A percentile compares a stretch with the other conserved stretches of the same genome.
These are phyloP conservation scores for Lepeophtheirus salmonis DNA, from an alignment of 1,140 invertebrate genomes.

Conservation along the genomic window DNA sequence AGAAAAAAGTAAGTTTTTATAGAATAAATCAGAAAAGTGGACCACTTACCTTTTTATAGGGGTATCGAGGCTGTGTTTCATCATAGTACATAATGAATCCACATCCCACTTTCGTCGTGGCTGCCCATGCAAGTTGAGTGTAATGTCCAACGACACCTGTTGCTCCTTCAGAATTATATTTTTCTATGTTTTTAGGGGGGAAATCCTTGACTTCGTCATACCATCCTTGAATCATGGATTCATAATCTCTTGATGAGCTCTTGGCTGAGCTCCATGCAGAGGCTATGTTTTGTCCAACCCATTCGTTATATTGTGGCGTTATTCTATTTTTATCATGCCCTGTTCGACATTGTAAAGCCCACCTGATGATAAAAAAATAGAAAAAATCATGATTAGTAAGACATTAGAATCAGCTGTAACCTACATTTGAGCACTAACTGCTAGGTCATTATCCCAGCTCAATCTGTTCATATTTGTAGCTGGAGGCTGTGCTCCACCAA, in stretches of 20 bases:
- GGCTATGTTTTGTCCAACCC: background rate
- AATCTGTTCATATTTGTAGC: background rate
- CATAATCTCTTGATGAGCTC: background rate
- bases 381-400: too few species aligned
- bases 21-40: too few species aligned
- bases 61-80: background rate
- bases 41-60: conserved; percentile 11
- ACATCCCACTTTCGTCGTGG: conserved; percentile 20
- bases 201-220: background rate
- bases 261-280: background rate
- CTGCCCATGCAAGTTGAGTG: conserved; percentile 23
- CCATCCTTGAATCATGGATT: background rate
- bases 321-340: background rate
- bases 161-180: too few species aligned
- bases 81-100: conserved; percentile 20
- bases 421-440: background rate
- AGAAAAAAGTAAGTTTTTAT: too few species aligned
- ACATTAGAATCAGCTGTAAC: too few species aligned
- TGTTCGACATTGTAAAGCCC: background rate
- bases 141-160: conserved; percentile 20
- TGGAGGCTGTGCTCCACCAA: background rate
- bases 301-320: background rate
- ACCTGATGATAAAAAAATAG: background rate
- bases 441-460: background rate
- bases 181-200: too few species aligned